Conservation (phyloP, 2,113 vertebrate genomes). For the Sisor rabdophorus region DNA sequence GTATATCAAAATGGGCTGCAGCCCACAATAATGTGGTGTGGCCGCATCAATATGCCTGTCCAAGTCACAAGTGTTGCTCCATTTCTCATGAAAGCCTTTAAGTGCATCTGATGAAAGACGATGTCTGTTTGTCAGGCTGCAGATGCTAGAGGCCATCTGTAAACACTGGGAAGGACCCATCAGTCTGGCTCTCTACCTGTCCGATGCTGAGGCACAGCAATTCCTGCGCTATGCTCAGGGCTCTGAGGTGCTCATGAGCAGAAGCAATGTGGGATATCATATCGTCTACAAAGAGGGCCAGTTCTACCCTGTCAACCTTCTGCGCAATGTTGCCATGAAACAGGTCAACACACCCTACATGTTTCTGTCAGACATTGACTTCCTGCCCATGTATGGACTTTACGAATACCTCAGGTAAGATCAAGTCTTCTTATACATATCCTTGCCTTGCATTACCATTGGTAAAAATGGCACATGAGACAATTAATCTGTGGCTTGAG, state of each 20-base stretch:
- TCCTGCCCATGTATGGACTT: slow-evolving; percentile 98
- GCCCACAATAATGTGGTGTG: neutral
- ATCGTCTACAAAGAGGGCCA: slow-evolving; percentile 98
- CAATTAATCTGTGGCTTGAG: neutral
- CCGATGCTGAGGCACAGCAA: slow-evolving; percentile 94
- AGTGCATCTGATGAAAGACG: neutral
- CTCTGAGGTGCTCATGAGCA: slow-evolving; percentile 91
- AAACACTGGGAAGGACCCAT: slow-evolving; percentile 99
- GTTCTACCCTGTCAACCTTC: slow-evolving; percentile 96
- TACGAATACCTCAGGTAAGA: slow-evolving; percentile 97
- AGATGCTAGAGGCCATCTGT: slow-evolving; percentile 99
- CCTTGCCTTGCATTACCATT: too few species aligned
- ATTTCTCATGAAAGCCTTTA: neutral
- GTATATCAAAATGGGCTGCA: slow-evolving; percentile 2
- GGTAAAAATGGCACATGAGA: neutral
- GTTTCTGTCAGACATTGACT: slow-evolving; percentile 97
- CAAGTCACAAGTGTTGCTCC: neutral
- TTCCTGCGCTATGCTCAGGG: slow-evolving; percentile 98
- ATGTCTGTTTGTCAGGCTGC: slow-evolving; percentile 73
- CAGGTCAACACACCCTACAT: slow-evolving; percentile 94
- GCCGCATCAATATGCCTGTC: slow-evolving; percentile 18
- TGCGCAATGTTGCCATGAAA: slow-evolving; percentile 94
- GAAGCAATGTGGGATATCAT: slow-evolving; percentile 92
- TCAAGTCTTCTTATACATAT: neutral
- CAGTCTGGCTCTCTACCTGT: slow-evolving; percentile 96